Conservation (phyloP, 2,888 invertebrate genomes). For the Myopa testacea region DNA sequence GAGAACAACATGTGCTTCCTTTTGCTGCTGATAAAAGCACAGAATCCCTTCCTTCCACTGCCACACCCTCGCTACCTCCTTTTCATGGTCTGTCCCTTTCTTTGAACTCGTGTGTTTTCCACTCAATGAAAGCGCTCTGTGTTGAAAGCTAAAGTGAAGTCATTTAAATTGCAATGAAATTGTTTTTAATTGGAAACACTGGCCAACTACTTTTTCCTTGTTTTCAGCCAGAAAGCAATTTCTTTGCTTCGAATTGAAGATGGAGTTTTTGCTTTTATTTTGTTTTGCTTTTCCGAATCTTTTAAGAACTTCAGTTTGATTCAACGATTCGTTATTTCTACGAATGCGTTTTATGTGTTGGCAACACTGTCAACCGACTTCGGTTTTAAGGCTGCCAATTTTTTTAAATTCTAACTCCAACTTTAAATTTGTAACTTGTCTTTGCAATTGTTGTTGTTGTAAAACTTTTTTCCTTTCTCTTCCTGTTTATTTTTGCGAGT, state of each 20-base stretch:
- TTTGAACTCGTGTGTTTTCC: background rate
- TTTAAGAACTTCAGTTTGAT: no score
- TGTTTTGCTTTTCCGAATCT: no score
- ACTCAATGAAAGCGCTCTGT: slow-evolving; percentile 3
- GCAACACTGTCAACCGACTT: background rate
- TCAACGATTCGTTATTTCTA: no score
- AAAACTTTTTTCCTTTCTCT: no score
- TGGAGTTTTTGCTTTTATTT: background rate
- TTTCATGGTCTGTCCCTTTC: background rate
- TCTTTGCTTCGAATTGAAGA: background rate
- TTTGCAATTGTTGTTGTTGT: no score
- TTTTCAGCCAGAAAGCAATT: background rate
- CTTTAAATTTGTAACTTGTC: no score
- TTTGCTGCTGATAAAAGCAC: slow-evolving; percentile 1
- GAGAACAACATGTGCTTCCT: slow-evolving; percentile 21
- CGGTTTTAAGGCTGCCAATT: background rate
- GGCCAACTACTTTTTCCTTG: background rate
- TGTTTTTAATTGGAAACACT: slow-evolving; percentile 37
- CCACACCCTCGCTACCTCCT: background rate
- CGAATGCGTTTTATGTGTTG: no score
- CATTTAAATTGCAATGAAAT: slow-evolving; percentile 30
- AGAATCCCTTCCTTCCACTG: background rate
- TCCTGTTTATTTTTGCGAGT: no score
- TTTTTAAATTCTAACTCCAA: background rate
- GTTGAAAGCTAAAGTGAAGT: slow-evolving; percentile 9